Percentiles rank a stretch among this genome's conserved stretches.
Evolutionary conservation across 2,113 vertebrate genomes (phyloP).

Genomic region (Sphyrna mokarran): DNA sequence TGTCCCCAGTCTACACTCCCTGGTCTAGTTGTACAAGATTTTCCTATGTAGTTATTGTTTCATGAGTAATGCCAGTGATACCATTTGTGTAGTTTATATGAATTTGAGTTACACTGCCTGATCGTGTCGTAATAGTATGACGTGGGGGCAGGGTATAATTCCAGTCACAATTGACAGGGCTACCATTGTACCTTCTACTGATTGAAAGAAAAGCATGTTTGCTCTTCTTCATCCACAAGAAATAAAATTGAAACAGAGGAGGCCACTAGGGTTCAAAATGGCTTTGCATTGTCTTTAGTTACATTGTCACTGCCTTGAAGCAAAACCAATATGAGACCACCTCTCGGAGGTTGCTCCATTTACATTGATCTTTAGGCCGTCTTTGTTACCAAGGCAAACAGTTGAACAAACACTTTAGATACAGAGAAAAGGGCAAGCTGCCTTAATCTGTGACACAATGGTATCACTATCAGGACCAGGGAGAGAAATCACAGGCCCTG

Average conservation of each 20-base stretch:
- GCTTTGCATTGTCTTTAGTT: neutral
- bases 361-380: neutral
- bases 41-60: neutral
- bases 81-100: neutral
- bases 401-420: neutral
- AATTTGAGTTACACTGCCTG: neutral
- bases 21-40: neutral
- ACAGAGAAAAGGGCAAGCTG: neutral
- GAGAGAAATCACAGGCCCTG: too few relatives aligned
- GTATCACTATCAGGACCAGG: neutral
- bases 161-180: neutral
- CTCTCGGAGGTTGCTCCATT: neutral
- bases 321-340: neutral
- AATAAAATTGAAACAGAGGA: neutral
- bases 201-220: neutral
- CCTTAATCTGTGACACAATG: neutral
- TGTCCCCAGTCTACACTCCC: neutral
- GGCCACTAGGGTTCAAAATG: neutral
- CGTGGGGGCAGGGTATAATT: neutral
- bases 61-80: neutral
- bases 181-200: neutral
- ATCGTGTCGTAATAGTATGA: neutral
- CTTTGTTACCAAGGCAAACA: neutral
- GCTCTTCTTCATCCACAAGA: neutral
- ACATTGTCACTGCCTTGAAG: neutral